Conservation (phyloP, 1,140 invertebrate species). For the Drosophila serrata region DNA sequence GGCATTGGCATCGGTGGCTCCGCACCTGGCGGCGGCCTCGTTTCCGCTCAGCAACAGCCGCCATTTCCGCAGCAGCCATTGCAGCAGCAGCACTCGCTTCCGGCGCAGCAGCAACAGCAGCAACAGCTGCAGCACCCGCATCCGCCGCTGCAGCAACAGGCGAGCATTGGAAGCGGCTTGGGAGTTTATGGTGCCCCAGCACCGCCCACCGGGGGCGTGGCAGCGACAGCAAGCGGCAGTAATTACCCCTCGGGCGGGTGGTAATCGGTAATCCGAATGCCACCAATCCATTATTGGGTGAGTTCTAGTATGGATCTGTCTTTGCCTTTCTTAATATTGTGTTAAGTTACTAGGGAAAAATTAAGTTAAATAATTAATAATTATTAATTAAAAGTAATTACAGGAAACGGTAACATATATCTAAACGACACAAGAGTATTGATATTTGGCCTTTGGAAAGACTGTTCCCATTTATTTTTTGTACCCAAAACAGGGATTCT, state of each 20-base stretch:
- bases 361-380: not conserved
- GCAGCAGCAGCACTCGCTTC: slow-evolving; percentile 35
- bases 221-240: slow-evolving; percentile 34
- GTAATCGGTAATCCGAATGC: slow-evolving; percentile 83
- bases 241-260: slow-evolving; percentile 76
- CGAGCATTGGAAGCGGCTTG: slow-evolving; percentile 64
- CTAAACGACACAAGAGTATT: too few relatives aligned
- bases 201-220: slow-evolving; percentile 55
- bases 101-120: slow-evolving; percentile 44
- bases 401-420: too few relatives aligned
- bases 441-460: too few relatives aligned
- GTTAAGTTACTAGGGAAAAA: not conserved
- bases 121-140: slow-evolving; percentile 57
- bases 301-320: slow-evolving; percentile 38
- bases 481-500: too few relatives aligned
- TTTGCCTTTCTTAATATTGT: not conserved
- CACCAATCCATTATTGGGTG: slow-evolving; percentile 81
- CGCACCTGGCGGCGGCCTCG: slow-evolving; percentile 26
- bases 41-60: slow-evolving; percentile 34
- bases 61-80: slow-evolving; percentile 29
- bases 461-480: too few relatives aligned
- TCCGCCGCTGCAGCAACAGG: slow-evolving; percentile 66
- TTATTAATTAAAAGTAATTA: too few relatives aligned
- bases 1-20: slow-evolving; percentile 18
- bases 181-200: slow-evolving; percentile 65